Evolutionary conservation across 2,797 vertebrate species (phyloP).

Genomic region (Zalophus californianus): DNA sequence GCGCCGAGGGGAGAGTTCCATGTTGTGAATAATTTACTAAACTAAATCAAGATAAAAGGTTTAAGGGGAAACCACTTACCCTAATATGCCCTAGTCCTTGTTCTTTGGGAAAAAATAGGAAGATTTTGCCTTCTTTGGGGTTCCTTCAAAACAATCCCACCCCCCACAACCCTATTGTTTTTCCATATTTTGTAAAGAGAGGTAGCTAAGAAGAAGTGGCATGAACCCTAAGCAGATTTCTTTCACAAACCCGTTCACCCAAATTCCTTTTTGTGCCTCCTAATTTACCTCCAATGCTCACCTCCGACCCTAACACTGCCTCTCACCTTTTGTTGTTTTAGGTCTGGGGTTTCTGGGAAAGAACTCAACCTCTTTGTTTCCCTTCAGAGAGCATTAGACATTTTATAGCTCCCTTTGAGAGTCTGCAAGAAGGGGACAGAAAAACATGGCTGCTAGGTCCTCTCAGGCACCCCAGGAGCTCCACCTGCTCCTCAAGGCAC

Average conservation of each 20-base stretch:
- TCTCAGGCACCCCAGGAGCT: not conserved
- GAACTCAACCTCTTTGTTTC: not conserved
- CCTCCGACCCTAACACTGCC: not conserved
- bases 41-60: not conserved
- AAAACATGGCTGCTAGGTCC: not conserved
- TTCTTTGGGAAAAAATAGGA: not conserved
- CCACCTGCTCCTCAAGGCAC: not conserved
- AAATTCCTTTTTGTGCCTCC: not conserved
- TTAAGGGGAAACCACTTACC: not conserved
- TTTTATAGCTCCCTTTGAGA: not conserved
- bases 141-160: not conserved
- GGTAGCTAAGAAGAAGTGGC: not conserved
- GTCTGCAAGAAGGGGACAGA: not conserved
- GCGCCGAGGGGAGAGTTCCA: not conserved
- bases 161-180: fast-evolving
- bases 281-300: not conserved
- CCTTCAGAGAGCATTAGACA: not conserved
- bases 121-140: not conserved
- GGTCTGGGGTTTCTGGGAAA: not conserved
- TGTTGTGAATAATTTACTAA: not conserved
- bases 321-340: constrained; percentile 59
- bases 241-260: not conserved
- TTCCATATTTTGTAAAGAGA: not conserved
- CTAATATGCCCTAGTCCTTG: not conserved
- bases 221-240: not conserved